Base-by-base conservation (phyloP, 1,140 invertebrate species). In the Trichonephila clavipes region DNA sequence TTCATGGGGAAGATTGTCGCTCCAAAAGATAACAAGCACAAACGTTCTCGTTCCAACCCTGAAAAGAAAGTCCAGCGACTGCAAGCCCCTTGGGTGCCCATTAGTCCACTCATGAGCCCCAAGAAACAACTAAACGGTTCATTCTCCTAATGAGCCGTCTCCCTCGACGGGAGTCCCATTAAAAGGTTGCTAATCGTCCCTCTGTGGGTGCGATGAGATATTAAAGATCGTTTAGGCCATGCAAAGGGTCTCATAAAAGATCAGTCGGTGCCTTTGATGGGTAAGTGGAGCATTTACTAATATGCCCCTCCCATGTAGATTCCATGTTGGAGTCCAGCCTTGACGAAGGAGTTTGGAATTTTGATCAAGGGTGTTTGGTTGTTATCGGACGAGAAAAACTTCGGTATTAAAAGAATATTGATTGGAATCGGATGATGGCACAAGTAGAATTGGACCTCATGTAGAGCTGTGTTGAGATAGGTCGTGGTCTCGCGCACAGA, bases 231-330 rank as follows among this genome's bases (percentile, higher is more conserved):
- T 61, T 72, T 40, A 77, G 72, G 28, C 3, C 34, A 24, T 40
- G 10, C n/a, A 19, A 34, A 12, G 85, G 85, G 85, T 34, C 18
- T 44, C 44, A n/a, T 89, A 89, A 89, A 69, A 72, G 62, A 51
- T 51, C 8, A 16, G 40, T 8, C 66, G 51, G 34, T 34, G 40
- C 19, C n/a, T 89, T 89, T 89, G 19, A 69, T 51, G 66, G 88
- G 66, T 77, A 89, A 89, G 72, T 77, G 40, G 88, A 72, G 44
- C 88, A 58, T 89, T 89, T 89, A 89, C 64, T 88, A 88, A 88
- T 66, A 88, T 34, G 64, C 21, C 28, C 6, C 24, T 34, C 69
- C 14, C 69, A 28, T 34, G 28, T 14, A 14, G 72, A 58, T 34
- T 88, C n/a, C 18, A 66, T 62, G 86, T 40, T 40, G 24, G 59